Percentiles rank a stretch among this genome's conserved stretches.
Conservation (phyloP, 2,113 vertebrate species). For the Conger conger region DNA sequence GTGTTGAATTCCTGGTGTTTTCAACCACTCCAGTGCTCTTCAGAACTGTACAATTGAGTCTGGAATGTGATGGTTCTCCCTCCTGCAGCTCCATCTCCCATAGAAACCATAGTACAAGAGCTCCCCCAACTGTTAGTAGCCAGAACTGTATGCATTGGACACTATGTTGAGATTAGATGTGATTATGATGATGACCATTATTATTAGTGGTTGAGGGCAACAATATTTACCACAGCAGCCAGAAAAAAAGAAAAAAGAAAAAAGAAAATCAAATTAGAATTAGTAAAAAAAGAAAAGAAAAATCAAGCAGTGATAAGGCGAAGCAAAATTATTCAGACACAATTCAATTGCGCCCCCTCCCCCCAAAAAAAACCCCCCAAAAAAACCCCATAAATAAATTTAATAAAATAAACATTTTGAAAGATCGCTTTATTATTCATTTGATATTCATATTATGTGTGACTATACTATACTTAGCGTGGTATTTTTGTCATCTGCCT, state of each 20-base stretch:
- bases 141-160: slow-evolving; percentile 20
- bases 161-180: not conserved
- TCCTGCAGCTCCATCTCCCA: not conserved
- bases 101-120: slow-evolving; percentile 43
- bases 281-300: not conserved
- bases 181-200: not conserved
- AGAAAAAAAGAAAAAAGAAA: not conserved
- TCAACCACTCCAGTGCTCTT: slow-evolving; percentile 19
- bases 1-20: slow-evolving; percentile 23
- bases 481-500: not conserved
- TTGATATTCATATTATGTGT: not conserved
- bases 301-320: not conserved
- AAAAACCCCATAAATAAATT: no score
- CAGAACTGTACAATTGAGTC: slow-evolving; percentile 7
- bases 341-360: no score
- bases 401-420: not conserved
- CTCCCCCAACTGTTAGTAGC: slow-evolving; percentile 45
- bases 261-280: not conserved
- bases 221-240: not conserved
- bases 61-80: slow-evolving; percentile 15
- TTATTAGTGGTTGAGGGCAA: slow-evolving; percentile 13
- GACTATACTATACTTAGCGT: not conserved
- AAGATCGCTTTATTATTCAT: not conserved
- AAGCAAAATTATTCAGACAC: slow-evolving; percentile 15
- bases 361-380: no score